Conservation (phyloP, 2,888 invertebrate genomes). For the Brachyopa scutellaris region DNA sequence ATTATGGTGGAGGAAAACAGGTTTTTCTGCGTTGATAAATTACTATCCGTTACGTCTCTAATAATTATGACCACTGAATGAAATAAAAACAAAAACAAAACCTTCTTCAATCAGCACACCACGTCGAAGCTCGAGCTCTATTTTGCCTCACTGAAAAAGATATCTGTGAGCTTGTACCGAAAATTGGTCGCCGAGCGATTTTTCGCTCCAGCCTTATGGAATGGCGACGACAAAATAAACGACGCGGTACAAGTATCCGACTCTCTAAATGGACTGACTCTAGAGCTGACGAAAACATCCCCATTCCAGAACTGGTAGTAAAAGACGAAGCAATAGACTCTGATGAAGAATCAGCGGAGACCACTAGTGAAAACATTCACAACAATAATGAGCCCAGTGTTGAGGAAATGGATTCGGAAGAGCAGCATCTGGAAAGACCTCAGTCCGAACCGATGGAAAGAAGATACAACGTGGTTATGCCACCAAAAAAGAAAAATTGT, state of each 20-base stretch:
- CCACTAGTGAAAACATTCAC: conserved; percentile 18
- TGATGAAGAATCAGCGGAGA: conserved; percentile 34
- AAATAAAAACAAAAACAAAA: too few species aligned
- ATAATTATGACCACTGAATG: too few species aligned
- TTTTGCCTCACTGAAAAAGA: conserved; percentile 59
- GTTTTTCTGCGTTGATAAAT: too few species aligned
- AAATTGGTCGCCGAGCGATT: conserved; percentile 56
- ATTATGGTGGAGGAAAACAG: too few species aligned
- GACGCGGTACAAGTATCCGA: neutral
- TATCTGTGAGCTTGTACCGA: conserved; percentile 59
- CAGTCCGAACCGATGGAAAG: conserved; percentile 12
- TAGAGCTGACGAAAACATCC: conserved; percentile 26
- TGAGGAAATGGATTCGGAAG: conserved; percentile 27
- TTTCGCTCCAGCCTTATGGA: conserved; percentile 59
- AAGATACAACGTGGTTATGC: conserved; percentile 9
- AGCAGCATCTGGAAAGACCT: neutral
- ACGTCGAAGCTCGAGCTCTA: conserved; percentile 39
- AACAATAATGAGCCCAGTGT: neutral
- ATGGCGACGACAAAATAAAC: conserved; percentile 39
- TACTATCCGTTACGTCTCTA: too few species aligned
- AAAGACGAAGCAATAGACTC: conserved; percentile 46
- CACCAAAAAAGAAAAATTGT: conserved; percentile 20
- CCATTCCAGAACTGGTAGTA: conserved; percentile 11
- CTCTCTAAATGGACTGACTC: neutral
- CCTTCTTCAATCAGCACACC: too few species aligned